Conservation (phyloP, 2,113 vertebrate genomes). For the Leucosticte australis region DNA sequence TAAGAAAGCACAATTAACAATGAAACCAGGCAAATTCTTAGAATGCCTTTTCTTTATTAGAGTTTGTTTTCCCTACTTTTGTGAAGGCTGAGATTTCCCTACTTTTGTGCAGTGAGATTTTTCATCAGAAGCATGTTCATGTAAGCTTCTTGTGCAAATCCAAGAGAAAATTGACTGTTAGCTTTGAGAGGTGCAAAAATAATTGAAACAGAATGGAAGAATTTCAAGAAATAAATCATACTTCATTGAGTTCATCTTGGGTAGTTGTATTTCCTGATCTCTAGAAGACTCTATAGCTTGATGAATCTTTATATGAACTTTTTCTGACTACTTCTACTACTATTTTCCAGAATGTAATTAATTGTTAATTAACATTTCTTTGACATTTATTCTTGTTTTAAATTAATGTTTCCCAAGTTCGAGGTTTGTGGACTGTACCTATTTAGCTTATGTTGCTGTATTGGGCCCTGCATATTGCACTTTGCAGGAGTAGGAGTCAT, state of each 20-base stretch:
- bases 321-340: neutral
- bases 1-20: neutral
- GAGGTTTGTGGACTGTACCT: neutral
- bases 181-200: neutral
- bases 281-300: neutral
- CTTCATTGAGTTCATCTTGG: neutral
- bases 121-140: neutral
- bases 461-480: neutral
- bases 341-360: neutral
- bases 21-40: neutral
- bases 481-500: neutral
- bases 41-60: neutral
- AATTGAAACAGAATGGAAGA: neutral
- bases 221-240: neutral
- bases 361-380: neutral
- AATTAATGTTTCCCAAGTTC: neutral
- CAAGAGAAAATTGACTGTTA: neutral
- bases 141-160: neutral
- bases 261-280: neutral
- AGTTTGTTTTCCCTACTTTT: neutral
- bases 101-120: neutral
- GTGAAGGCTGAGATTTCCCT: neutral
- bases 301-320: neutral
- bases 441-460: neutral
- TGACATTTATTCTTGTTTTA: neutral